A percentile compares a stretch with the other conserved stretches of the same genome.
Conservation (phyloP, 2,888 invertebrate species). For the Heliconius hortense region DNA sequence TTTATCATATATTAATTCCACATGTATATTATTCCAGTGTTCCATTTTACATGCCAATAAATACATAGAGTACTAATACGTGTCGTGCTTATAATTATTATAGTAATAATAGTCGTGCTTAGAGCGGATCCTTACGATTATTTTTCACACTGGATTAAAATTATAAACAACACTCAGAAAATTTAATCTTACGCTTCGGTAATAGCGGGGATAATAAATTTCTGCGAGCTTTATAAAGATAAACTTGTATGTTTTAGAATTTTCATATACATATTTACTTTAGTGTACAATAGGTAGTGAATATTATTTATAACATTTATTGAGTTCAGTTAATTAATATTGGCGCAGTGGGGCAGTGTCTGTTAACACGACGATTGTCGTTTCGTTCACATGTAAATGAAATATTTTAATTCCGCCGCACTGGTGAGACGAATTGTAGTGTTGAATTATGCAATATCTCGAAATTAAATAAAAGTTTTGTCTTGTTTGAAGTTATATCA, state of each 20-base stretch:
- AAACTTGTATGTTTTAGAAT: not conserved
- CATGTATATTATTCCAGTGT: no score
- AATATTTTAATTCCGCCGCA: not conserved
- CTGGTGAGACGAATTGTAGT: not conserved
- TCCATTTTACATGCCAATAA: no score
- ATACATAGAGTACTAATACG: no score
- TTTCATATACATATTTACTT: not conserved
- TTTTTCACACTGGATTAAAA: conserved; percentile 22
- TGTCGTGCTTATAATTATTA: conserved; percentile 13
- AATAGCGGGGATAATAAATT: not conserved
- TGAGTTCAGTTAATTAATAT: not conserved
- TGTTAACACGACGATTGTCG: not conserved
- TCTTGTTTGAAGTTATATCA: no score
- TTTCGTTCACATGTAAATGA: no score
- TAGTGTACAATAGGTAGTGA: not conserved
- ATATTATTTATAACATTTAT: not conserved
- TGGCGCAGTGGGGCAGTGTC: not conserved
- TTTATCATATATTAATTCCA: no score
- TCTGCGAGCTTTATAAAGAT: not conserved
- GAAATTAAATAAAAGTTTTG: no score
- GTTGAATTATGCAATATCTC: not conserved
- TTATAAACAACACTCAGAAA: conserved; percentile 19
- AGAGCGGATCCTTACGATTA: conserved; percentile 22
- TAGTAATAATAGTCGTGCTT: conserved; percentile 1
- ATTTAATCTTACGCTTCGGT: not conserved